A percentile compares a stretch with the other conserved stretches of the same genome.
These are phyloP conservation scores for Lanistes nyassanus DNA, from an alignment of 1,140 invertebrate species.

Conservation along the genomic window DNA sequence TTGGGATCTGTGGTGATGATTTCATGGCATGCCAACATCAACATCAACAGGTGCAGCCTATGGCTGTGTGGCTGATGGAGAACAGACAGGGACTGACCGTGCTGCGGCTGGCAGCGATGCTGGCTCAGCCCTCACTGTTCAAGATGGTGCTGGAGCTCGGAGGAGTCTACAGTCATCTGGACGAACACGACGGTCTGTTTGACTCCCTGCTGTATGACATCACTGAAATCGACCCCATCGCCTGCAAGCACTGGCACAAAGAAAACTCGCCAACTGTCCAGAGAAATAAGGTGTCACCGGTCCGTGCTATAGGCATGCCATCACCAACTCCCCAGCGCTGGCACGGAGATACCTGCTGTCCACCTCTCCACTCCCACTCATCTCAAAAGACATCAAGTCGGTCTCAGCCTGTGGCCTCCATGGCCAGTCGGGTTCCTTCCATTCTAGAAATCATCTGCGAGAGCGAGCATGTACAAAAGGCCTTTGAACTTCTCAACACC, in stretches of 20 bases:
- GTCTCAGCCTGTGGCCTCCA: not conserved
- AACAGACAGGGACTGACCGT: slow-evolving; percentile 40
- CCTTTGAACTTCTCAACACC: slow-evolving; percentile 39
- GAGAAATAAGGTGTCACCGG: not conserved
- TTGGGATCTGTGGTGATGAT: no score
- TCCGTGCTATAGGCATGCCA: not conserved
- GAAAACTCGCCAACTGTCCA: not conserved
- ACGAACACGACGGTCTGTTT: slow-evolving; percentile 47
- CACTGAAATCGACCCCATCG: slow-evolving; percentile 47
- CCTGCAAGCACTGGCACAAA: slow-evolving; percentile 18
- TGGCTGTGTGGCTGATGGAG: slow-evolving; percentile 45
- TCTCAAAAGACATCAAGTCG: not conserved
- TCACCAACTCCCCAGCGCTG: slow-evolving; percentile 13
- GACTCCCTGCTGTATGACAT: slow-evolving; percentile 46
- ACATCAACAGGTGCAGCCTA: slow-evolving; percentile 16
- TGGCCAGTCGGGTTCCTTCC: not conserved
- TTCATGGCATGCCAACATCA: no score
- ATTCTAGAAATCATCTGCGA: slow-evolving; percentile 44
- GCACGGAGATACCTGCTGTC: slow-evolving; percentile 3
- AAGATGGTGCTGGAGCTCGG: slow-evolving; percentile 41
- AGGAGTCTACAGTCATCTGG: slow-evolving; percentile 43
- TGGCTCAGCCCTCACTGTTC: slow-evolving; percentile 42
- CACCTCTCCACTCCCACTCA: not conserved
- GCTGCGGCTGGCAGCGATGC: slow-evolving; percentile 41
- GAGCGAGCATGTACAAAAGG: slow-evolving; percentile 27